Evolutionary conservation across 2,113 vertebrate species (phyloP), one percentile per base, ranked within the genome.

Genomic region (Corythoichthys intestinalis): DNA sequence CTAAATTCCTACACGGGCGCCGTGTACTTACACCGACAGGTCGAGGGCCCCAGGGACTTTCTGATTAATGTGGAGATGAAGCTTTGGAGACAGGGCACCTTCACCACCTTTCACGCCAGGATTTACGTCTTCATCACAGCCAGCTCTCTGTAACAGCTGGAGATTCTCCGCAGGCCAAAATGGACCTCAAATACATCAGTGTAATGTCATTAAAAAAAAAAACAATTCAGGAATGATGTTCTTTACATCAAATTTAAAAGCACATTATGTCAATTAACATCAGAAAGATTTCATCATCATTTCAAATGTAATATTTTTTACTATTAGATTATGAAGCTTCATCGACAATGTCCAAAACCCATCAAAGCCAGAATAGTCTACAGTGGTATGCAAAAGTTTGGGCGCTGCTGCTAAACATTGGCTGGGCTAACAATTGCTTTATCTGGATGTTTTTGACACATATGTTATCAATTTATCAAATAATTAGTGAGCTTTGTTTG

Each of bases 121-220:
- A 96, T 98, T 85, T 97, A 94, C 57, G 92, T 98, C 70, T 98
- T 98, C 88, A 95, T 98, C 80, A 96, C 96, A 0, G 67, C 90
- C 74, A 92, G 91, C 3, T 84, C 88, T 0, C 90, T 94, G 73
- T 92, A 88, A 90, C 74, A 38, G 63, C 17, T 5, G 57, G 64
- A 44, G 50, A 47, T 14, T 44, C 65, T 28, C 17, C 8, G 39
- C 39, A 44, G 74, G 68, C 46, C 62, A 47, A 39, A 35, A 68
- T 58, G 69, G 72, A 83, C 75, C 63, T 63, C 10, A 65, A 11
- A 66, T 65, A 81, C 70, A 60, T 69, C 74, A 48, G 47, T 28
- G 52, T 73, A 62, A 52, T 47, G 39, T 66, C 73, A 48, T 48
- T 34, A 62, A 53, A 39, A 61, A 39, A 61, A 58, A 38, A 66